Base-by-base conservation (phyloP, 64 coral and sea anemone genomes). In the Pocillopora damicornis region DNA sequence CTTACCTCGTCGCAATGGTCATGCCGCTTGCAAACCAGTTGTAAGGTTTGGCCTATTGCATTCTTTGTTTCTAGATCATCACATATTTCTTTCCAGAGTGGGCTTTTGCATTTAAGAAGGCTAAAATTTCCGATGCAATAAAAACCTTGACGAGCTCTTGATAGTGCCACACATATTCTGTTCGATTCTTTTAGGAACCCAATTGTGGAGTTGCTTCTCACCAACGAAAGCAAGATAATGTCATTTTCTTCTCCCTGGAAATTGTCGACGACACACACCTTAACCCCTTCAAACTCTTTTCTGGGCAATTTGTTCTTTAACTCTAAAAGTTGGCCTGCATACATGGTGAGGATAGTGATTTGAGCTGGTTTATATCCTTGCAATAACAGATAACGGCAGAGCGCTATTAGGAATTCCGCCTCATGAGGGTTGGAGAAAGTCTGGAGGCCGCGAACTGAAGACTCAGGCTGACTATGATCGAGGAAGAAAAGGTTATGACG, bases 221-320 rank as follows among this genome's bases (percentile, higher is more conserved):
- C 94, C 63, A 96, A 79, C 17, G 94, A 96, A 2, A 96, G 79
- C 35, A 96, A 82, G 63, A 96, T 93, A 56, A 96, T 90, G 59
- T 96, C 87, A 22, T 93, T 96, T 72, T 96, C 94, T 82, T 96
- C 90, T 6, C 94, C 94, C 76, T 96, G 94, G 37, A 90, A 96
- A 64, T 92, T 92, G 88, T 96, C 90, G 17, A 96, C 90, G 35
- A 92, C 92, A 8, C 88, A 88, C 17, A 98, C 86, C 67, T 81
- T 90, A 1, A 98, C 42, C 17, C 86, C 95, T 7, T 91, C 77
- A 78, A 95, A 95, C 18, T 80, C 61, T 17, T 61, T 37, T 60
- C 65, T 76, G 22, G 95, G 89, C 86, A 98, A 86, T 61, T 63
- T 80, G 25, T 79, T 86, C 35, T 98, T 88, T 22, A 98, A 86